These are phyloP conservation scores for Keiferia lycopersicella DNA, from an alignment of 2,888 invertebrate species.

Conservation along the genomic window DNA sequence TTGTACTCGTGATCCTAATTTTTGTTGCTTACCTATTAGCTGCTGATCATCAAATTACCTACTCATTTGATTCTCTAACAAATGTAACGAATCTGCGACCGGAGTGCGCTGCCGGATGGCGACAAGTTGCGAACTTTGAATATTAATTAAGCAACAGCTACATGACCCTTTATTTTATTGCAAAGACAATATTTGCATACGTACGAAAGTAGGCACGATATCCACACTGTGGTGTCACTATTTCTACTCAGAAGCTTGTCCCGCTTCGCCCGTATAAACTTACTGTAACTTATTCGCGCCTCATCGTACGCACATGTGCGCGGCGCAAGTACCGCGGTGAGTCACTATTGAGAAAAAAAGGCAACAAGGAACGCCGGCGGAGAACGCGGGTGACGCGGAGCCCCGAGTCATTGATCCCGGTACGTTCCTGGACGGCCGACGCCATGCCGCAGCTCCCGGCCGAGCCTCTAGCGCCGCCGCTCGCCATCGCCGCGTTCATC, in stretches of 20 bases:
- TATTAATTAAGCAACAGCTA: slow-evolving; percentile 56
- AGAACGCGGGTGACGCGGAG: slow-evolving; percentile 68
- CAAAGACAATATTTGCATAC: slow-evolving; percentile 41
- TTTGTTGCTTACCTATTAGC: too few species aligned
- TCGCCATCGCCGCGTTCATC: slow-evolving; percentile 58
- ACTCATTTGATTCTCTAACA: background rate
- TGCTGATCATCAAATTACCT: too few species aligned
- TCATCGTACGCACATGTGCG: slow-evolving; percentile 65
- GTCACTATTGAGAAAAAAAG: slow-evolving; percentile 69
- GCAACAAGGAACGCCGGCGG: slow-evolving; percentile 60
- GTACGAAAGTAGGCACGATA: slow-evolving; percentile 37
- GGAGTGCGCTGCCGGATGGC: slow-evolving; percentile 3
- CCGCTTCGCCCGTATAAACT: background rate
- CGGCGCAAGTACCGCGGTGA: slow-evolving; percentile 50
- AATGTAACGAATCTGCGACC: background rate
- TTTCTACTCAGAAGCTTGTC: background rate
- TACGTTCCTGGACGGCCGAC: slow-evolving; percentile 69
- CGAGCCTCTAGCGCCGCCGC: slow-evolving; percentile 66
- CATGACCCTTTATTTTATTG: slow-evolving; percentile 41
- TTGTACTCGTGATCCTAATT: too few species aligned
- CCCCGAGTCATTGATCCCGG: slow-evolving; percentile 77
- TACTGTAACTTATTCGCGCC: slow-evolving; percentile 37
- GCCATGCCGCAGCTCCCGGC: slow-evolving; percentile 42
- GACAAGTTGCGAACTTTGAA: slow-evolving; percentile 52
- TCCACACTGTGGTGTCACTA: background rate